phyloP scores from a whole-genome alignment of 2,888 invertebrate genomes.

The Rhagonycha fulva region DNA sequence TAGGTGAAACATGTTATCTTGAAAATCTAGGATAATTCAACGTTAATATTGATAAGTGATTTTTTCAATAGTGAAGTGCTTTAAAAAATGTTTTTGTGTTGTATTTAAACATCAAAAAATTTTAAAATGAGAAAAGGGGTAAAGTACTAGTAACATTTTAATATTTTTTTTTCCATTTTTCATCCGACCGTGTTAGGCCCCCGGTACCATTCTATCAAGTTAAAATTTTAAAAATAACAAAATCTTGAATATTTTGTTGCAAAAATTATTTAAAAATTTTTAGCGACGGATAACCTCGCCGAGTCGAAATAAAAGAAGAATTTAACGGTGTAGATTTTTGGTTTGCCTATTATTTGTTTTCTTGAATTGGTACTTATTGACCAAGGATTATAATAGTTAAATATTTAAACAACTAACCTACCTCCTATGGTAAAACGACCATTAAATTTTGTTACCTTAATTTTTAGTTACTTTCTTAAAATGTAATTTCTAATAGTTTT shows the following conservation, averaged over 20 bases:
- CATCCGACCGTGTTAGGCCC: not conserved
- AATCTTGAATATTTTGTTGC: not conserved
- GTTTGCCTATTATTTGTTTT: not conserved
- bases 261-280: not conserved
- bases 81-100: not conserved
- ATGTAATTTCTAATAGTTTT: not conserved
- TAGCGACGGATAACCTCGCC: not conserved
- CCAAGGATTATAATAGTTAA: not conserved
- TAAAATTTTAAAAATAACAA: not conserved
- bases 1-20: not conserved
- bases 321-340: not conserved
- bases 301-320: not conserved
- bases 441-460: constrained; percentile 1
- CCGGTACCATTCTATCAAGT: not conserved
- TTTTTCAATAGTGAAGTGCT: not conserved
- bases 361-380: not conserved
- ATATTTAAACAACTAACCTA: not conserved
- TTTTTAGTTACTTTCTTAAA: not conserved
- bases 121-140: not conserved
- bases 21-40: not conserved
- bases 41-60: not conserved
- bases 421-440: not conserved
- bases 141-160: not conserved
- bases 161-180: not conserved
- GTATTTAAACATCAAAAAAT: not conserved